Evolutionary conservation across 2,888 invertebrate species (phyloP).

Genomic region (Microctonus brassicae): DNA sequence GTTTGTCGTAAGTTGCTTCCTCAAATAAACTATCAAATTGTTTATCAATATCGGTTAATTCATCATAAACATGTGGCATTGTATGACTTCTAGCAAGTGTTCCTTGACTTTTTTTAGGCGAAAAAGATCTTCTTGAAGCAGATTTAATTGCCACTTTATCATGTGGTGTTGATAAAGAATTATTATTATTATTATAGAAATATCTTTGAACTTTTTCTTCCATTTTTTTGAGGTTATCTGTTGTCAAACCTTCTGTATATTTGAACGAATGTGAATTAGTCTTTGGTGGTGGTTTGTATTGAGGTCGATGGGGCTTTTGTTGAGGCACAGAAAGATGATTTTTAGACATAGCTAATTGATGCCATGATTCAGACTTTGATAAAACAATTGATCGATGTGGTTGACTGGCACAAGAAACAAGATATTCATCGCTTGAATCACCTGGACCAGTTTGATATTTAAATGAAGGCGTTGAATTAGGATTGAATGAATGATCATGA

Average conservation of each 20-base stretch:
- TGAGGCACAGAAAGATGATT: constrained; percentile 57
- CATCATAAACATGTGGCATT: constrained; percentile 78
- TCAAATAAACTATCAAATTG: constrained; percentile 89
- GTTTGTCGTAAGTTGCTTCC: constrained; percentile 63
- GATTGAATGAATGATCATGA: not conserved
- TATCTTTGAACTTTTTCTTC: constrained; percentile 66
- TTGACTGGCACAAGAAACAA: constrained; percentile 62
- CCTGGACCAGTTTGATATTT: constrained; percentile 43
- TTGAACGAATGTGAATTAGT: constrained; percentile 75
- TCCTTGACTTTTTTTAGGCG: constrained; percentile 34
- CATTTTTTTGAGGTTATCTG: constrained; percentile 62
- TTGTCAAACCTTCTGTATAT: constrained; percentile 40
- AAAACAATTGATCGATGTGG: constrained; percentile 63
- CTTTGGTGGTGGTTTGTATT: constrained; percentile 69
- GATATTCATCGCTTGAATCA: constrained; percentile 66
- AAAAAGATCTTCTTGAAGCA: constrained; percentile 41
- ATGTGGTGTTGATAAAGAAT: not conserved
- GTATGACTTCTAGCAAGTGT: constrained; percentile 81
- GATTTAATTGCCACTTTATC: constrained; percentile 47
- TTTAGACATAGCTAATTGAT: constrained; percentile 74
- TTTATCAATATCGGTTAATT: constrained; percentile 85
- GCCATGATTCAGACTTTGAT: constrained; percentile 86
- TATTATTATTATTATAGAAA: constrained; percentile 56
- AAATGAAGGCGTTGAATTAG: constrained; percentile 42
- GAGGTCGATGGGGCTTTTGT: constrained; percentile 66